Evolutionary conservation across 37 sponge, comb jelly and placozoan species (phyloP), one percentile per base, ranked within the genome.

Genomic region (Haliclona indistincta): DNA sequence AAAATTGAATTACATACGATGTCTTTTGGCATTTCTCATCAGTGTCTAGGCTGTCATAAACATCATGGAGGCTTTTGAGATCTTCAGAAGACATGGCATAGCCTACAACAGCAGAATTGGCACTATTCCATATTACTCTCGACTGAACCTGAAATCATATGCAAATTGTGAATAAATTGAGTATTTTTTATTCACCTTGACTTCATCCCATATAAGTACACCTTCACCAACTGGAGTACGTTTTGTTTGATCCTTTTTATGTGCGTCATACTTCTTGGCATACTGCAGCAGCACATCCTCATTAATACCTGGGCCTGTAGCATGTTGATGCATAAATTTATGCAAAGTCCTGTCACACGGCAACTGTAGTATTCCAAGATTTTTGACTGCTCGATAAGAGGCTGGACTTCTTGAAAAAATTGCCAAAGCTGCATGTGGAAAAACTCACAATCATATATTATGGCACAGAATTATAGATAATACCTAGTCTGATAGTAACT

Each of bases 41-140:
- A 8, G 36, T 20, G 4, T 40, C 38, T 25, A 75, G 26, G 7
- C 38, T 49, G 3, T 63, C 65, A 63, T 75, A 75, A 7, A 75
- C 38, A 73, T 73, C 60, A 53, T 75, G 64, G 10, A 75, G 38
- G 43, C 65, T 64, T 17, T 52, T 25, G 26, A 64, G 43, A 7
- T 77, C 78, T 17, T 77, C 67, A 45, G 67, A 64, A 26, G 78
- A 64, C 64, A 75, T 62, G 10, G 76, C 30, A 62, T 63, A 63
- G 8, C 76, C 76, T 22, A 75, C 17, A 26, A 75, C 22, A 26
- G 56, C 37, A 4, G 53, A 42, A 60, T 64, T 77, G 39, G 33
- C 26, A 8, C 67, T 64, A 37, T 77, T 77, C 78, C 78, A 77
- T 23, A 77, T 77, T 34, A 65, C 26, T 8, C 25, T 15, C 4